Evolutionary conservation across 2,888 invertebrate species (phyloP), one percentile per base, ranked within the genome.

Genomic region (Nomada fabriciana): DNA sequence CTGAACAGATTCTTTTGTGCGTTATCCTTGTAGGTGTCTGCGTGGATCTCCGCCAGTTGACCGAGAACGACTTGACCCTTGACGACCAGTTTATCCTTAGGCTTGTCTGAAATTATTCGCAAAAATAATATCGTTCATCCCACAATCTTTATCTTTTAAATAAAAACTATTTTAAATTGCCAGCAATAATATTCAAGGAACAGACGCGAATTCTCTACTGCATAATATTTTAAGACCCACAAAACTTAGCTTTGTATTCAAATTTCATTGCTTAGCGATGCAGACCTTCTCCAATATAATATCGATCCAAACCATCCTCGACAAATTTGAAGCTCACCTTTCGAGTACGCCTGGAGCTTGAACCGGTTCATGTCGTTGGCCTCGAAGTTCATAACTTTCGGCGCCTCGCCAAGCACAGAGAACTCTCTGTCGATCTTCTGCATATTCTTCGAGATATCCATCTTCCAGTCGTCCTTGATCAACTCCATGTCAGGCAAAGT

Each of bases 21-120:
- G 0, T 95, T 95, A 1, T 94, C 94, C 5, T 95, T 94, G 50
- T 94, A 86, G 77, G 94, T 91, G 86, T 96, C 95, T 0, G 95
- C 95, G 64, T 95, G 95, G 80, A 96, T 89, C 89, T 96, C 96
- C 5, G 96, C 95, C 1, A 96, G 94, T 91, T 96, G 95, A 72
- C 96, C 96, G 0, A 95, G 94, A 64, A 96, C 95, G 4, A 96
- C 86, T 86, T 95, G 95, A 1, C 95, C 95, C 50, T 95, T 94
- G 20, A 95, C 91, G 11, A 94, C 94, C 0, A 96, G 90, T 87
- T 95, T 96, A 80, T 95, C 94, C 1, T 94, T 94, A 0, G 94
- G 94, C n/a, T 91, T 90, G 43, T 92, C 94, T 94, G 86, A 65
- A 87, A 79, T 80, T 29, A 50, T 53, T 68, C 23, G 3, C 1